Conservation (phyloP, 1,140 invertebrate species). For the Cydia amplana region DNA sequence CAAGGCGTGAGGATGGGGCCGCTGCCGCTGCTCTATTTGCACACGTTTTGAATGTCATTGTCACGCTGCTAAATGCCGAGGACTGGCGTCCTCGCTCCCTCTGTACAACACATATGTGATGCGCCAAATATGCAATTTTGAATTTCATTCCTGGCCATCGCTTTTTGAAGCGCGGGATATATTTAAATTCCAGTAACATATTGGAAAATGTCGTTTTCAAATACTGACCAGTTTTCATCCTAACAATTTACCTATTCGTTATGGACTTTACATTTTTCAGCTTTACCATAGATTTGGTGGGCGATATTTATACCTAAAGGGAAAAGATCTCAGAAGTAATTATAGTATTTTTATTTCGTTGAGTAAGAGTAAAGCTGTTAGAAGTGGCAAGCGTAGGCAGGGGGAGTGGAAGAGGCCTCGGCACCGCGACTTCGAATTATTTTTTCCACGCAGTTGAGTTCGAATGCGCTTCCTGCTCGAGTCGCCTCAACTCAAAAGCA, state of each 20-base stretch:
- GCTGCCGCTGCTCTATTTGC: constrained; percentile 58
- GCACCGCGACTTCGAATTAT: constrained; percentile 67
- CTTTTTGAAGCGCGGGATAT: constrained; percentile 19
- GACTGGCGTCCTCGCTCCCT: constrained; percentile 43
- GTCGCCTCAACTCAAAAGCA: constrained; percentile 74
- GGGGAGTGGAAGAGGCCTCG: constrained; percentile 51
- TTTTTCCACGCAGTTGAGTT: constrained; percentile 75
- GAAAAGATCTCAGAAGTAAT: constrained; percentile 28
- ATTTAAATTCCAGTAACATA: not conserved
- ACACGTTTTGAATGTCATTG: constrained; percentile 75
- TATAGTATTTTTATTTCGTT: constrained; percentile 58
- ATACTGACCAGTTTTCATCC: not conserved
- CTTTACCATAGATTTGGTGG: not conserved
- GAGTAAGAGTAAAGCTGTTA: constrained; percentile 57
- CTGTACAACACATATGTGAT: constrained; percentile 36
- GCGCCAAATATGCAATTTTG: constrained; percentile 29
- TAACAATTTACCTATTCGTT: not conserved
- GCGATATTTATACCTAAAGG: not conserved
- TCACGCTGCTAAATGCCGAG: constrained; percentile 65
- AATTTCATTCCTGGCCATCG: not conserved
- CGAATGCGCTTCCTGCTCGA: constrained; percentile 72
- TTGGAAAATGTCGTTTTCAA: not conserved
- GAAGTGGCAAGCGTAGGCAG: constrained; percentile 41
- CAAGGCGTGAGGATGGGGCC: constrained; percentile 19
- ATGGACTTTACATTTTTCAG: not conserved